A percentile compares a stretch with the other conserved stretches of the same genome.
Evolutionary conservation across 1,140 invertebrate species (phyloP).

Genomic region (Drosophila kanapiae): DNA sequence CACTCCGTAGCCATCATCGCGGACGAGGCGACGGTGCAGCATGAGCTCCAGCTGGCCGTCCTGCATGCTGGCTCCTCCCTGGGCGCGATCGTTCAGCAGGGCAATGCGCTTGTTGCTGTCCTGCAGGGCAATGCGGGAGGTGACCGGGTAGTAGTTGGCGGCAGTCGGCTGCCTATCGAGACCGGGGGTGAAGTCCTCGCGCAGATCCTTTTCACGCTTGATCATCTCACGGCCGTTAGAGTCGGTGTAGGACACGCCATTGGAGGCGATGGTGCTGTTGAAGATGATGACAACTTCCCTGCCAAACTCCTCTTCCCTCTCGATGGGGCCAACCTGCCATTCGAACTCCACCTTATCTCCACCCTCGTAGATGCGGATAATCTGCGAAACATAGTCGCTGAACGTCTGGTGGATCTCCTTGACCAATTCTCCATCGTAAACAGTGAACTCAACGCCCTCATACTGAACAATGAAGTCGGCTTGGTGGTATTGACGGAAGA

Average conservation of each 20-base stretch:
- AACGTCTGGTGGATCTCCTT: slow-evolving; percentile 93
- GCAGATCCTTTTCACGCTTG: slow-evolving; percentile 89
- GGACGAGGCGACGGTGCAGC: slow-evolving; percentile 94
- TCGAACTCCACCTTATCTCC: slow-evolving; percentile 93
- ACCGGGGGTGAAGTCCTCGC: slow-evolving; percentile 91
- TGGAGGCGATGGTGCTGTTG: slow-evolving; percentile 88
- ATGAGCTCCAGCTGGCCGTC: slow-evolving; percentile 93
- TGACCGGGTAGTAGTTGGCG: slow-evolving; percentile 98
- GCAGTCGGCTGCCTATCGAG: slow-evolving; percentile 89
- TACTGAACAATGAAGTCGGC: slow-evolving; percentile 78
- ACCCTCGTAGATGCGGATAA: slow-evolving; percentile 90
- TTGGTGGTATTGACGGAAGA: slow-evolving; percentile 90
- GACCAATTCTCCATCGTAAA: slow-evolving; percentile 89
- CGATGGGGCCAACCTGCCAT: slow-evolving; percentile 97
- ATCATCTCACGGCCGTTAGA: slow-evolving; percentile 96
- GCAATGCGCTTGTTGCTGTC: slow-evolving; percentile 86
- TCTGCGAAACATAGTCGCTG: slow-evolving; percentile 92
- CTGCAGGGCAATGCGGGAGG: slow-evolving; percentile 91
- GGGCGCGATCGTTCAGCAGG: slow-evolving; percentile 93
- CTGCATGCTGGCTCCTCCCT: slow-evolving; percentile 93
- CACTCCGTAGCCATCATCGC: slow-evolving; percentile 97
- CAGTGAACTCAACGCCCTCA: slow-evolving; percentile 85
- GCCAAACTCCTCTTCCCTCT: slow-evolving; percentile 90
- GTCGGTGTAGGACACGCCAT: slow-evolving; percentile 95
- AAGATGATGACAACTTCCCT: slow-evolving; percentile 94